These are phyloP conservation scores for Uromys caudimaculatus DNA, from an alignment of 2,797 vertebrate species.

Conservation along the genomic window DNA sequence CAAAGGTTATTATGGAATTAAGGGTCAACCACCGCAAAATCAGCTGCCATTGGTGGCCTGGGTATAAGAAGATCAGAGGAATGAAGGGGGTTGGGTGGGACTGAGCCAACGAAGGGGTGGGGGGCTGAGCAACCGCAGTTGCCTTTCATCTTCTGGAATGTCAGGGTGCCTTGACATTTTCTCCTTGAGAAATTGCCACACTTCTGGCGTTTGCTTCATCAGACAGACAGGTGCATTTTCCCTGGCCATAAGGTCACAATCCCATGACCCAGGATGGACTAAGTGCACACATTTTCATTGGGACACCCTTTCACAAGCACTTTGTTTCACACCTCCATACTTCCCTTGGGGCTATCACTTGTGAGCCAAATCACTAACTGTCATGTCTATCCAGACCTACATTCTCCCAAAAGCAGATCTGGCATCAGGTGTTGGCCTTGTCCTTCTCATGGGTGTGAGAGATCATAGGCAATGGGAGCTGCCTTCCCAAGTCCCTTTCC, in stretches of 20 bases:
- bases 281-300: not conserved
- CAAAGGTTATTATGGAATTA: conserved; percentile 7
- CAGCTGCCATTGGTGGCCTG: not conserved
- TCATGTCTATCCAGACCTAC: not conserved
- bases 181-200: not conserved
- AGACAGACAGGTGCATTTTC: not conserved
- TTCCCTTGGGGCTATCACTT: not conserved
- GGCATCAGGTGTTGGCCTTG: not conserved
- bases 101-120: not conserved
- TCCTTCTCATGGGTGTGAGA: not conserved
- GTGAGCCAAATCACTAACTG: not conserved
- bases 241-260: not conserved
- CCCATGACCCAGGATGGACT: not conserved
- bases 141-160: conserved; percentile 48
- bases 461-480: not conserved
- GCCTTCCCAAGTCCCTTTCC: not conserved
- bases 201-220: not conserved
- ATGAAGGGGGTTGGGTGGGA: not conserved
- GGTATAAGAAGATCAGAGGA: not conserved
- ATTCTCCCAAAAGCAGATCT: not conserved
- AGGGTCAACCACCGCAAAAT: not conserved
- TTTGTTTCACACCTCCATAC: not conserved
- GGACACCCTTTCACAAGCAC: not conserved
- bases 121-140: not conserved
- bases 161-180: not conserved